Base-by-base conservation (phyloP, 2,888 invertebrate species). In the Dexiosoma caninum region DNA sequence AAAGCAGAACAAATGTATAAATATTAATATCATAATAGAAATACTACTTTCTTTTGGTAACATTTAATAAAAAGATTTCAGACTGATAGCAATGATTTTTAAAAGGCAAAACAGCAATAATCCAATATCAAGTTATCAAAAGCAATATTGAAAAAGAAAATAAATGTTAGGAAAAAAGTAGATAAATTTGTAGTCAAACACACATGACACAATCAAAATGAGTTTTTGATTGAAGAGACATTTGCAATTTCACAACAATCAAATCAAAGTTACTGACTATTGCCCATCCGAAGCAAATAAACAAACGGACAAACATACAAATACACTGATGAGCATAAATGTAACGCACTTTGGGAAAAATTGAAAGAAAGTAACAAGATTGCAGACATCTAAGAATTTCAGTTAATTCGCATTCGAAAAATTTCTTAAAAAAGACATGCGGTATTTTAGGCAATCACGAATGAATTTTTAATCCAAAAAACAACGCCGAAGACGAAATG, bases 161-260 rank as follows among this genome's bases (percentile, higher is more conserved):
- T n/a, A 14, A 51, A 37, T 21, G 8, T 6, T 42, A 14, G 30
- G 51, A 44, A 44, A 32, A n/a, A 6, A 19, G 35, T 42, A 67
- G 9, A 64, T 32, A 70, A 71, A 59, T 60, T 62, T 53, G 21
- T 44, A 59, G 57, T 70, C 69, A 70, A 49, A 66, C 53, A 21
- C 75, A 80, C 40, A 71, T 80, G 75, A 66, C 44, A 64, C 59
- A n/a, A n/a, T 70, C 51, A 16, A 70, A 79, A 79, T 66, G 70
- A 76, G 71, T 66, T 80, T 80, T 80, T 75, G 80, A 80, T 80
- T 80, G 76, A 71, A 64, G 71, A 37, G 64, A 71, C 60, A 80
- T 66, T 70, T 75, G 66, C 53, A 59, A 75, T 66, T 76, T 76
- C 71, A 76, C 75, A 75, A 79, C 64, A 71, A 80, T 60, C 70